These are phyloP conservation scores for honey bee (Apis mellifera) DNA, from an alignment of 1,140 invertebrate genomes.

Conservation along the genomic window DNA sequence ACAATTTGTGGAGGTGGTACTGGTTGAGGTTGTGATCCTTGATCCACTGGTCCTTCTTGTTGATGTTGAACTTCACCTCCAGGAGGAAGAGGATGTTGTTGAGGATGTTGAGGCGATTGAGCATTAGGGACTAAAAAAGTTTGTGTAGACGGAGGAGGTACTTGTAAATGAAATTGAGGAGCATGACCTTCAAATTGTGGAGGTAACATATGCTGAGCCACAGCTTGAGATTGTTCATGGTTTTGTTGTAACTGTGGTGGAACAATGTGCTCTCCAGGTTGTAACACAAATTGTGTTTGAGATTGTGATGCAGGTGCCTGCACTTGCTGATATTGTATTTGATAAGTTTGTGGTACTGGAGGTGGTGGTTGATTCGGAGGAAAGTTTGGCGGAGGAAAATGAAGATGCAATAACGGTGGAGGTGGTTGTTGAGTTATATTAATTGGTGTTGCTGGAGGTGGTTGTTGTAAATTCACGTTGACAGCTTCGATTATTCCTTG, in stretches of 20 bases:
- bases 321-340: slow-evolving; percentile 78
- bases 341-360: slow-evolving; percentile 78
- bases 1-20: slow-evolving; percentile 79
- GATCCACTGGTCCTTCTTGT: slow-evolving; percentile 72
- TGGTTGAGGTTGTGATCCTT: slow-evolving; percentile 74
- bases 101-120: slow-evolving; percentile 65
- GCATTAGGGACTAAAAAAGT: slow-evolving; percentile 75
- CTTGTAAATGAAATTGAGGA: slow-evolving; percentile 75
- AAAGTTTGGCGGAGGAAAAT: slow-evolving; percentile 78
- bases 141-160: slow-evolving; percentile 71
- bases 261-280: slow-evolving; percentile 74
- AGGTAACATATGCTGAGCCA: slow-evolving; percentile 69
- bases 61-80: slow-evolving; percentile 71
- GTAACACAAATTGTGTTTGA: slow-evolving; percentile 76
- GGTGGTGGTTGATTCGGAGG: slow-evolving; percentile 79
- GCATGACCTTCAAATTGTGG: slow-evolving; percentile 74
- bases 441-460: slow-evolving; percentile 72
- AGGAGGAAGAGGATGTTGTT: slow-evolving; percentile 68
- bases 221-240: slow-evolving; percentile 71
- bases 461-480: slow-evolving; percentile 79
- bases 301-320: slow-evolving; percentile 68
- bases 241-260: slow-evolving; percentile 73
- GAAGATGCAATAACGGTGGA: slow-evolving; percentile 75
- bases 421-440: slow-evolving; percentile 77
- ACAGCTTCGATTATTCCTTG: slow-evolving; percentile 77